These are phyloP conservation scores for Troides helena DNA, from an alignment of 2,888 invertebrate species.

Conservation along the genomic window DNA sequence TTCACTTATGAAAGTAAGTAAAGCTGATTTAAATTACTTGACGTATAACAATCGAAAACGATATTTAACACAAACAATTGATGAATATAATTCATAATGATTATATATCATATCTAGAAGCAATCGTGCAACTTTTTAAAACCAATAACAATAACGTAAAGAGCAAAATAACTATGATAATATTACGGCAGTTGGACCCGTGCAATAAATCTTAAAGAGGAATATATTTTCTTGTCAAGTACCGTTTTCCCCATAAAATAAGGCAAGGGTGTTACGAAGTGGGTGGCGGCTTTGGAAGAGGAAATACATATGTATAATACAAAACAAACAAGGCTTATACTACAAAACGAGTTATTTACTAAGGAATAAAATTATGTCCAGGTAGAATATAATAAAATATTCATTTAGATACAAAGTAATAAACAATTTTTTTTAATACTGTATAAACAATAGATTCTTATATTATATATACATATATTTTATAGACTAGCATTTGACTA, in stretches of 20 bases:
- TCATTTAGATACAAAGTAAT: not conserved
- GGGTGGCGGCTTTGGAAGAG: slow-evolving; percentile 11
- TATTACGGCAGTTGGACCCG: slow-evolving; percentile 8
- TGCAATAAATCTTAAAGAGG: slow-evolving; percentile 22
- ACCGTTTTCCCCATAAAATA: slow-evolving; percentile 25
- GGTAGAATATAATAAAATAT: not conserved
- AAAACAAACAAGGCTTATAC: slow-evolving; percentile 2
- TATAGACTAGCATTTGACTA: too few species aligned
- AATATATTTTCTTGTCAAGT: slow-evolving; percentile 24
- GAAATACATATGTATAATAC: slow-evolving; percentile 12
- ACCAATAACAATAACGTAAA: not conserved
- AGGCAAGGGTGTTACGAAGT: slow-evolving; percentile 18
- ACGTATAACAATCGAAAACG: not conserved
- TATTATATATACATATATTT: too few species aligned
- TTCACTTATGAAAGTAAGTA: not conserved
- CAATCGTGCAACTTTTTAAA: not conserved
- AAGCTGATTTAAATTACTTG: not conserved
- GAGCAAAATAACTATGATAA: slow-evolving; percentile 8
- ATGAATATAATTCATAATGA: not conserved
- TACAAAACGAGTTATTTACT: not conserved
- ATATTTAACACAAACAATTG: not conserved
- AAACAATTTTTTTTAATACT: not conserved
- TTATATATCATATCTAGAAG: too few species aligned
- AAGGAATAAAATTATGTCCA: not conserved
- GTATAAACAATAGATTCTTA: too few species aligned